Percentiles rank a stretch among this genome's conserved stretches.
Evolutionary conservation across 2,888 invertebrate genomes (phyloP).

Genomic region (Limnephilus rhombicus): DNA sequence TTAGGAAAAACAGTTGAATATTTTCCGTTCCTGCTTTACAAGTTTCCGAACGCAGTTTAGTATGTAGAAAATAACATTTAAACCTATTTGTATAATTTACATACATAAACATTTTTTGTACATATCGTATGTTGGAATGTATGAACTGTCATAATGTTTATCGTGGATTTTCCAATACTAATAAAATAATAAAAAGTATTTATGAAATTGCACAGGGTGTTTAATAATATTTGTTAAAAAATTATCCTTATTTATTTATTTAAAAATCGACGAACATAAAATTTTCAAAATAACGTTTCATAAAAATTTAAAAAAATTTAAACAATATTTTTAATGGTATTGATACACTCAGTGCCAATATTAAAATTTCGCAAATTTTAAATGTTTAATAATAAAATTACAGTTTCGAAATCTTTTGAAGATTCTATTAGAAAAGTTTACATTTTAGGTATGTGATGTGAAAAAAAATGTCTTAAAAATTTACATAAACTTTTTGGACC

Average conservation of each 20-base stretch:
- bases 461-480: neutral
- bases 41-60: neutral
- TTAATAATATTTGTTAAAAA: neutral
- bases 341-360: slow-evolving; percentile 44
- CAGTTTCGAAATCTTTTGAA: neutral
- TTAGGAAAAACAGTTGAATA: neutral
- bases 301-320: neutral
- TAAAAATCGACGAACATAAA: neutral
- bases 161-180: neutral
- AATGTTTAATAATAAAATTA: neutral
- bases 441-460: neutral
- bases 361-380: neutral
- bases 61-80: neutral
- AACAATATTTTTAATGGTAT: slow-evolving; percentile 36
- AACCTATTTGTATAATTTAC: neutral
- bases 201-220: neutral
- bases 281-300: slow-evolving; percentile 26
- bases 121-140: neutral
- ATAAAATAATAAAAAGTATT: neutral
- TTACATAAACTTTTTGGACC: neutral
- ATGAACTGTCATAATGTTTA: neutral
- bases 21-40: neutral
- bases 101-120: neutral
- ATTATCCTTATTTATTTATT: neutral
- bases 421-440: neutral